Evolutionary conservation across 2,797 vertebrate species (phyloP), one percentile per base, ranked within the genome.

Genomic region (Odontamblyopus lacepedii): DNA sequence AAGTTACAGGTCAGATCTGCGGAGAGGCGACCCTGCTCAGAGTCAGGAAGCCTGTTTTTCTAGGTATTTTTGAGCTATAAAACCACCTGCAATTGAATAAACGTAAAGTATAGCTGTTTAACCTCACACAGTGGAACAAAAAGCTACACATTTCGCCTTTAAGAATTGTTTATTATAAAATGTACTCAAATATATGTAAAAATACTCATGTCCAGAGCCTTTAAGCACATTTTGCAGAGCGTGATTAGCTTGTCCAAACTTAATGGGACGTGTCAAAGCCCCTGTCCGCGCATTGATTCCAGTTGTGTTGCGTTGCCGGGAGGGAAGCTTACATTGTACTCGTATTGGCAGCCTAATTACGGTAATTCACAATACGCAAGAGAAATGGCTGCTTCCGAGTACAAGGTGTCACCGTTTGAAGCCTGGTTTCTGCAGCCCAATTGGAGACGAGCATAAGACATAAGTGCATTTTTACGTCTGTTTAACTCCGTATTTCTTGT

Each of bases 191-290:
- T 4, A 44, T 13, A 13, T 13, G 35, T 38, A 38, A 48, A 48
- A 48, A 48, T 48, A 4, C 12, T 48, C 44, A 48, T 13, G 44
- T 48, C 11, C 44, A 48, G 44, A 13, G 41, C 12, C 11, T 48
- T 48, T 48, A 48, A 16, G 3, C 13, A 48, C 44, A 13, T 44
- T 44, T 44, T 13, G 11, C 44, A 15, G 13, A 4, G 3, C 12
- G 13, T 15, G 12, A 48, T 90, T 85, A 81, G 74, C 69, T 78
- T 81, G 81, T 88, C 78, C 81, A 77, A 67, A 76, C 81, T 80
- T 88, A 91, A 90, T 87, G 87, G 87, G 91, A 88, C 83, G 71
- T 70, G 76, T 76, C 70, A 12, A 74, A 82, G 78, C 63, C 62
- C 67, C 71, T 69, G 83, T 80, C 69, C 67, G 67, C 27, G 16